Evolutionary conservation across 2,888 invertebrate species (phyloP).

Genomic region (Napeogenes inachia): DNA sequence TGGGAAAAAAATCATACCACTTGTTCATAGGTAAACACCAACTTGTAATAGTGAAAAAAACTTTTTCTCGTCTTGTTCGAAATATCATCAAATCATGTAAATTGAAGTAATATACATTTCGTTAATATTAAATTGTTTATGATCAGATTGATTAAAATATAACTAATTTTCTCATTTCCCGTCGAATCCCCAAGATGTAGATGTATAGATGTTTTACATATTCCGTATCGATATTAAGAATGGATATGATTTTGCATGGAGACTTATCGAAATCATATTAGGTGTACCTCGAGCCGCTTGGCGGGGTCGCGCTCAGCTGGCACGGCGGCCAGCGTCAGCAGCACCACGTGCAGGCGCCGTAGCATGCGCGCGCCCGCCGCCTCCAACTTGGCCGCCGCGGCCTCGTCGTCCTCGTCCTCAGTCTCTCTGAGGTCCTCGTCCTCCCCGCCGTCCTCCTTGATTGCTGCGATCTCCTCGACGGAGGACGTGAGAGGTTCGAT

Average conservation of each 20-base stretch:
- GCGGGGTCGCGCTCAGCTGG: conserved; percentile 78
- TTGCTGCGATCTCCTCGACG: conserved; percentile 9
- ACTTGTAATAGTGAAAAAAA: too few relatives aligned
- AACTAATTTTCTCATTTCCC: too few relatives aligned
- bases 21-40: too few relatives aligned
- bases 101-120: too few relatives aligned
- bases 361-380: conserved; percentile 61
- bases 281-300: conserved; percentile 78
- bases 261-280: too few relatives aligned
- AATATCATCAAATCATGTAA: too few relatives aligned
- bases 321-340: conserved; percentile 77
- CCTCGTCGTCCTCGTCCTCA: conserved; percentile 37
- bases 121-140: too few relatives aligned
- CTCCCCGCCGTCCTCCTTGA: conserved; percentile 20
- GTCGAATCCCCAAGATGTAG: too few relatives aligned
- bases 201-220: neutral
- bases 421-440: conserved; percentile 32
- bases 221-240: neutral
- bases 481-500: neutral
- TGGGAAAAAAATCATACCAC: too few relatives aligned
- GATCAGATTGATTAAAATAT: too few relatives aligned
- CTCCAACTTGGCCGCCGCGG: conserved; percentile 41
- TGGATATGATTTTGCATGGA: too few relatives aligned
- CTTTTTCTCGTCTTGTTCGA: too few relatives aligned
- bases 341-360: conserved; percentile 76